Evolutionary conservation across 2,797 vertebrate genomes (phyloP).

Genomic region (Rallus crepitans): DNA sequence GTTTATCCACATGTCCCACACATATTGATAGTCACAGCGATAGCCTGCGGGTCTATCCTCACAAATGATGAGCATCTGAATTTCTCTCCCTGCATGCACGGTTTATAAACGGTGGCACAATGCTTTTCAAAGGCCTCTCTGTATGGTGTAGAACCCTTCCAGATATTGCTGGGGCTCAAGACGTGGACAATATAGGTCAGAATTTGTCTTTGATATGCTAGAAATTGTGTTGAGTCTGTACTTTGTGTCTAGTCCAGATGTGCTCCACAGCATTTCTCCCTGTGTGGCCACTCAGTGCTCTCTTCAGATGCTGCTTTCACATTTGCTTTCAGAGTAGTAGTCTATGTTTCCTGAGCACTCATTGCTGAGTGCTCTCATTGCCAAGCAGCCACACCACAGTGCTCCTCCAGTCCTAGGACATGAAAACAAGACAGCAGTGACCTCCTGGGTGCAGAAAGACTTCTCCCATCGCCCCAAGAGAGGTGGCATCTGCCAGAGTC

Average conservation of each 20-base stretch:
- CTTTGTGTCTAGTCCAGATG: not conserved
- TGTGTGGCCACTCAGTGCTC: not conserved
- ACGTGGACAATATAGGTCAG: not conserved
- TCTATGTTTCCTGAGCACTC: not conserved
- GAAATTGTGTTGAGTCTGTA: not conserved
- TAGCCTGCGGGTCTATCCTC: slow-evolving; percentile 39
- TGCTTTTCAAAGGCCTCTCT: not conserved
- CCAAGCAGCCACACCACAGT: accelerated
- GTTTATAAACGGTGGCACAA: not conserved
- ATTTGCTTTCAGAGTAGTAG: not conserved
- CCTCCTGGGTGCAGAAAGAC: not conserved
- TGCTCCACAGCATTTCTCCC: not conserved
- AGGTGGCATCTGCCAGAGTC: accelerated
- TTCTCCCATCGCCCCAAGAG: not conserved
- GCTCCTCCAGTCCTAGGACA: not conserved
- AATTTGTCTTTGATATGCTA: not conserved
- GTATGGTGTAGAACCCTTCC: not conserved
- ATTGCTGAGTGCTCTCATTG: not conserved
- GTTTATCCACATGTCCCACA: slow-evolving; percentile 23
- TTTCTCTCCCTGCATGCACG: not conserved
- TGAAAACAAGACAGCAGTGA: not conserved
- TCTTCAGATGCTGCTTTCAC: not conserved
- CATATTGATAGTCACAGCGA: not conserved
- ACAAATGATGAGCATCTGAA: not conserved
- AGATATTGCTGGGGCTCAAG: not conserved